Conservation (phyloP, 2,888 invertebrate genomes). For the Hydroisotoma schaefferi region DNA sequence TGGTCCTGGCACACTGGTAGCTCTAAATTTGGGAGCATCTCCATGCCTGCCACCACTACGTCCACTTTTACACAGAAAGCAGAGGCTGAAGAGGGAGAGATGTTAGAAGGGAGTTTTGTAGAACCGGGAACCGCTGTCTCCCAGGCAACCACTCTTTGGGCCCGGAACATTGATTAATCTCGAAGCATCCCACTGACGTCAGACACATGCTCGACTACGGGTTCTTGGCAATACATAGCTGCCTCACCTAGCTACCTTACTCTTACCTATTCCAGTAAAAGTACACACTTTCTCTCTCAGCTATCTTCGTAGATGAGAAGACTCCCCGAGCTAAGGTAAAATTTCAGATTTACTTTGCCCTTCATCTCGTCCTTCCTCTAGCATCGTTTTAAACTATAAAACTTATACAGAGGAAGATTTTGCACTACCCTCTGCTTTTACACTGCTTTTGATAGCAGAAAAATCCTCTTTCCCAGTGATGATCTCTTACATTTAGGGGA, state of each 20-base stretch:
- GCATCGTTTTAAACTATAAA: too few relatives aligned
- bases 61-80: too few relatives aligned
- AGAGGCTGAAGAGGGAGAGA: too few relatives aligned
- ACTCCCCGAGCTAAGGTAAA: conserved; percentile 7
- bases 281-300: background rate
- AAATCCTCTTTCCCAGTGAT: too few relatives aligned
- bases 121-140: conserved; percentile 19
- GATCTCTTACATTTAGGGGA: too few relatives aligned
- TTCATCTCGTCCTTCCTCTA: conserved; percentile 12
- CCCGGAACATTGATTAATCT: conserved; percentile 45
- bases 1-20: background rate
- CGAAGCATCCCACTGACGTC: conserved; percentile 42
- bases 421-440: too few relatives aligned
- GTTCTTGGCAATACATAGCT: conserved; percentile 12
- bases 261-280: background rate
- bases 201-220: conserved; percentile 38
- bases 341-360: conserved; percentile 23
- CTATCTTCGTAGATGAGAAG: conserved; percentile 9
- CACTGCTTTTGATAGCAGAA: too few relatives aligned
- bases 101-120: conserved; percentile 6
- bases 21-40: background rate
- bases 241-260: conserved; percentile 9
- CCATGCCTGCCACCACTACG: too few relatives aligned
- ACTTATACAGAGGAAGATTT: too few relatives aligned
- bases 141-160: conserved; percentile 25